Evolutionary conservation across 2,113 vertebrate genomes (phyloP).

Genomic region (Macquaria ambigua): DNA sequence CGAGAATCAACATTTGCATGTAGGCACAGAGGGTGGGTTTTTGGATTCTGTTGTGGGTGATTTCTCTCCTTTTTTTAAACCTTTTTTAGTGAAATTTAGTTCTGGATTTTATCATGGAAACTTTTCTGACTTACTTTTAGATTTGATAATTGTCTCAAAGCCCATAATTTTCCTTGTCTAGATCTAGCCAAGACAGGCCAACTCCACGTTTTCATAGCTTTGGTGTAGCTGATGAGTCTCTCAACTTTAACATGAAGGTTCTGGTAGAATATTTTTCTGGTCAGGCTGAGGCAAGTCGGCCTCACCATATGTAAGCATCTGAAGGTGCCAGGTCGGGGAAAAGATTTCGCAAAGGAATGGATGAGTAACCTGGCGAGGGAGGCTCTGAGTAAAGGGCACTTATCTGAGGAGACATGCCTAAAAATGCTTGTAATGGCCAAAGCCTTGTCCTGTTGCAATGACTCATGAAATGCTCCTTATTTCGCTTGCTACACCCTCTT

Average conservation of each 20-base stretch:
- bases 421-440: constrained; percentile 34
- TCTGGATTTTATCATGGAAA: background rate
- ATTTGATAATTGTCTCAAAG: constrained; percentile 14
- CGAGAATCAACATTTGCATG: background rate
- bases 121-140: background rate
- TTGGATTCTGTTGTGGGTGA: background rate
- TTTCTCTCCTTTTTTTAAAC: background rate
- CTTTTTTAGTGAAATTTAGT: background rate
- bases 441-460: constrained; percentile 26
- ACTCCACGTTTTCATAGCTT: constrained; percentile 25
- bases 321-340: background rate
- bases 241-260: background rate
- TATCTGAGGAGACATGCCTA: constrained; percentile 27
- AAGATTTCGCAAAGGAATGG: constrained; percentile 21
- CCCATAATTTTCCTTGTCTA: constrained; percentile 36
- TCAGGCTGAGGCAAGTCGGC: constrained; percentile 36
- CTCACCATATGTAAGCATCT: background rate
- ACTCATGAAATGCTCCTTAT: constrained; percentile 52
- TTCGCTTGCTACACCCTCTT: constrained; percentile 44
- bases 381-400: background rate
- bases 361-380: constrained; percentile 47
- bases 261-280: background rate
- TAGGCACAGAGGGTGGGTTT: background rate
- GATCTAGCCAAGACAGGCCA: background rate
- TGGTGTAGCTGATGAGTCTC: constrained; percentile 14